Evolutionary conservation across 2,888 invertebrate species (phyloP).

Genomic region (Nomada ruficornis): DNA sequence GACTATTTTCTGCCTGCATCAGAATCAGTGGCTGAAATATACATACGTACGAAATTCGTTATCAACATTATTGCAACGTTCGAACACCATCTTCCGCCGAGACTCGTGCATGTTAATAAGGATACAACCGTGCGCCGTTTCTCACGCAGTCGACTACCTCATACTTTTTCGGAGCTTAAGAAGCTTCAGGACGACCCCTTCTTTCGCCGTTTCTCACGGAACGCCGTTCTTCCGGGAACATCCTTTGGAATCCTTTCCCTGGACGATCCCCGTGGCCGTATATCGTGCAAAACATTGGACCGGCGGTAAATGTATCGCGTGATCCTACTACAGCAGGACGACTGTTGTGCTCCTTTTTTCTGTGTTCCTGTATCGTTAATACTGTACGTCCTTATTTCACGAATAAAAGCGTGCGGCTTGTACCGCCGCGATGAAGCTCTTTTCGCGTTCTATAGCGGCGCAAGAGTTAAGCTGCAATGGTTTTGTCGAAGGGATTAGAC

Average conservation of each 20-base stretch:
- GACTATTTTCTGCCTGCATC: too few relatives aligned
- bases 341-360: background rate
- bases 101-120: slow-evolving; percentile 49
- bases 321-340: slow-evolving; percentile 35
- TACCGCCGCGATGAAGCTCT: background rate
- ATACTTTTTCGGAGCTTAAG: slow-evolving; percentile 51
- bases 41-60: too few relatives aligned
- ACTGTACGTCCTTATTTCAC: slow-evolving; percentile 30
- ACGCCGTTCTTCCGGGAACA: slow-evolving; percentile 38
- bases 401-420: background rate
- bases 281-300: slow-evolving; percentile 24
- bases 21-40: too few relatives aligned
- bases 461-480: background rate
- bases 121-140: slow-evolving; percentile 41
- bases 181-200: slow-evolving; percentile 30
- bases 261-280: slow-evolving; percentile 29
- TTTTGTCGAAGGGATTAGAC: slow-evolving; percentile 8
- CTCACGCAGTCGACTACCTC: slow-evolving; percentile 45
- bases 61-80: too few relatives aligned
- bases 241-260: slow-evolving; percentile 30
- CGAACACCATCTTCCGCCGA: slow-evolving; percentile 29
- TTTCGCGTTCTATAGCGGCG: background rate
- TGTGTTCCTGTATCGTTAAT: slow-evolving; percentile 43
- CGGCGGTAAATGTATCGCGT: slow-evolving; percentile 42
- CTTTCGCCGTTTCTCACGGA: slow-evolving; percentile 34